Evolutionary conservation across 2,797 vertebrate genomes (phyloP).

Genomic region (Smutsia gigantea): DNA sequence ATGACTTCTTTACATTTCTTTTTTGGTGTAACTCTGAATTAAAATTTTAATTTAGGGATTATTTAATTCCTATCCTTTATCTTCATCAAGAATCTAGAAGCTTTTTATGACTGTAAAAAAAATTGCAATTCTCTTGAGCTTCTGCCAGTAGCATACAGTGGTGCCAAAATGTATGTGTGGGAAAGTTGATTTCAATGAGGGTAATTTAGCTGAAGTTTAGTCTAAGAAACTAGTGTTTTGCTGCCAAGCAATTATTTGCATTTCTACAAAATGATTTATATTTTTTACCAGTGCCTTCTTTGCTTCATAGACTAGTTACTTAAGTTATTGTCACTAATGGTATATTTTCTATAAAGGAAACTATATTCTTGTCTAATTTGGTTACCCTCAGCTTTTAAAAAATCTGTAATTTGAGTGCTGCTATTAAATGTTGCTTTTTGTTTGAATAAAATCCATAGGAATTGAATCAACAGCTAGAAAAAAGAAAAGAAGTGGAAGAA

Average conservation of each 20-base stretch:
- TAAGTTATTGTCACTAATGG: conserved; percentile 57
- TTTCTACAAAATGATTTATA: conserved; percentile 70
- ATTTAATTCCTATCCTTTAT: conserved; percentile 69
- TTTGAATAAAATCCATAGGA: conserved; percentile 84
- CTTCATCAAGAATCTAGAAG: conserved; percentile 60
- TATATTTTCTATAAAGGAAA: conserved; percentile 39
- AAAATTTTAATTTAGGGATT: conserved; percentile 66
- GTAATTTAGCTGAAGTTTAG: conserved; percentile 71
- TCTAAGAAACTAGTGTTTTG: conserved; percentile 75
- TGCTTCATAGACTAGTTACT: conserved; percentile 48
- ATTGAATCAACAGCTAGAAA: conserved; percentile 86
- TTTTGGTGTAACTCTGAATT: conserved; percentile 62
- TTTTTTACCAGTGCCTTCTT: conserved; percentile 60
- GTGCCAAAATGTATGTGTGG: conserved; percentile 73
- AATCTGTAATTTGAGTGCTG: not conserved
- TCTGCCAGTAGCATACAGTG: conserved; percentile 54
- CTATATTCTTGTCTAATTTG: conserved; percentile 56
- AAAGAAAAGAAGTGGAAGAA: conserved; percentile 86
- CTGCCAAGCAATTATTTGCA: conserved; percentile 70
- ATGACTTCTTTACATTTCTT: conserved; percentile 40
- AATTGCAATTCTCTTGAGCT: conserved; percentile 68
- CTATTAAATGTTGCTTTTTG: conserved; percentile 66
- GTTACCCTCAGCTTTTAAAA: conserved; percentile 25
- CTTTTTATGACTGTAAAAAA: conserved; percentile 61
- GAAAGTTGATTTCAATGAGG: conserved; percentile 75